Percentiles rank a stretch among this genome's conserved stretches.
These are phyloP conservation scores for Phacellophora camtschatica DNA, from an alignment of 30 jellyfish, hydroid and myxozoan species.

Conservation along the genomic window DNA sequence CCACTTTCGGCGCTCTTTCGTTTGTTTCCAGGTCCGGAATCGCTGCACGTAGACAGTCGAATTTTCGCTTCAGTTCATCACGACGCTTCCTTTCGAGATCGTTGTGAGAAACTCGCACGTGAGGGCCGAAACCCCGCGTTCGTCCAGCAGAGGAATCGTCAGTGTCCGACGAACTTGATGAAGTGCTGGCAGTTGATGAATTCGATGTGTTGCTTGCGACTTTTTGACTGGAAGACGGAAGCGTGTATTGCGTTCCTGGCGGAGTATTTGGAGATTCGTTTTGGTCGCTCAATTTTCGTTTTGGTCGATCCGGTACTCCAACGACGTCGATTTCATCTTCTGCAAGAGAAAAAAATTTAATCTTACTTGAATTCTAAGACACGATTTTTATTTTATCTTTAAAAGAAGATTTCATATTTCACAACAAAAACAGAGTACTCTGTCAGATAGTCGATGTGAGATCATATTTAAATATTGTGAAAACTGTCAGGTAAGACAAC, in stretches of 20 bases:
- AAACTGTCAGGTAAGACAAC: no score
- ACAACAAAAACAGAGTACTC: no score
- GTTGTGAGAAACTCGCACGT: slow-evolving; percentile 69
- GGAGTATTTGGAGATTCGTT: not conserved
- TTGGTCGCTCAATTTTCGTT: not conserved
- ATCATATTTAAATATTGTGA: no score
- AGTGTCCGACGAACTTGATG: slow-evolving; percentile 44
- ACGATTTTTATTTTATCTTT: no score
- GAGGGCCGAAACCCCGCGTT: slow-evolving; percentile 13
- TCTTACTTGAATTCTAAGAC: no score
- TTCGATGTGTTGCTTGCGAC: not conserved
- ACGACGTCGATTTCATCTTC: slow-evolving; percentile 85
- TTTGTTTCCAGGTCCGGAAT: slow-evolving; percentile 76
- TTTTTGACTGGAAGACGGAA: slow-evolving; percentile 14
- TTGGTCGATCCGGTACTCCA: slow-evolving; percentile 56
- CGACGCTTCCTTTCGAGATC: slow-evolving; percentile 84
- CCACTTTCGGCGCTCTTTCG: slow-evolving; percentile 88
- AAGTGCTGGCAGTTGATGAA: not conserved
- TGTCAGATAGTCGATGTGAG: no score
- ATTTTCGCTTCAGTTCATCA: slow-evolving; percentile 80
- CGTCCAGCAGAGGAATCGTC: slow-evolving; percentile 44
- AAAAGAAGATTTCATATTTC: no score
- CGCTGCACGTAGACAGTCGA: slow-evolving; percentile 77
- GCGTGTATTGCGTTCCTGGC: not conserved
- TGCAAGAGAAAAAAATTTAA: not conserved